These are phyloP conservation scores for Hyperoplus immaculatus DNA, from an alignment of 2,797 vertebrate species.

Conservation along the genomic window DNA sequence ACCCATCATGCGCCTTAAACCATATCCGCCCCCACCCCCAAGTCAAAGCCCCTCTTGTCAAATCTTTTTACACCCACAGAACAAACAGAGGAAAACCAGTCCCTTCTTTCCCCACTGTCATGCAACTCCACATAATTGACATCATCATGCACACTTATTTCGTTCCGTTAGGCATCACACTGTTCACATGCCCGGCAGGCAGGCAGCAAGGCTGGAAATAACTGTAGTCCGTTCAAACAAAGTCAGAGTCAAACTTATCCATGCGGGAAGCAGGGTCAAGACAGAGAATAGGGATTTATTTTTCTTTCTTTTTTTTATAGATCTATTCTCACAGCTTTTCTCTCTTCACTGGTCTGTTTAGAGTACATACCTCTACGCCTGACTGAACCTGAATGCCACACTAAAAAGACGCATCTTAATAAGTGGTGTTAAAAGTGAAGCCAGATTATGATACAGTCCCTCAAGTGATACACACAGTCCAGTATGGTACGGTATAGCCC, in stretches of 20 bases:
- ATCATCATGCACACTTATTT: conserved; percentile 74
- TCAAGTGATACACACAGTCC: background rate
- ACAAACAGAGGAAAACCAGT: conserved; percentile 60
- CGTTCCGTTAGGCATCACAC: conserved; percentile 45
- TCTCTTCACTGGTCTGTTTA: background rate
- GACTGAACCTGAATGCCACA: conserved; percentile 39
- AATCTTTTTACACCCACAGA: conserved; percentile 58
- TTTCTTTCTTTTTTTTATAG: background rate
- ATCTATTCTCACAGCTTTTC: background rate
- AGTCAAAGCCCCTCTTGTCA: conserved; percentile 26
- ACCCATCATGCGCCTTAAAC: conserved; percentile 56
- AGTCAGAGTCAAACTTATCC: conserved; percentile 67
- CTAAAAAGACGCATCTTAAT: conserved; percentile 36
- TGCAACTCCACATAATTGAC: conserved; percentile 74
- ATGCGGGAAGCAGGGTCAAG: conserved; percentile 72
- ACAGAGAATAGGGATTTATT: conserved; percentile 56
- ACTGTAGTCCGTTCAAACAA: conserved; percentile 47
- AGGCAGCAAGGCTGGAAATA: conserved; percentile 56
- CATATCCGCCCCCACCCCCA: conserved; percentile 22
- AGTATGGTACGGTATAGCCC: background rate
- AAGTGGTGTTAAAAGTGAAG: conserved; percentile 43
- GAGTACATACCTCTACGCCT: conserved; percentile 65
- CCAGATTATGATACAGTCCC: conserved; percentile 15
- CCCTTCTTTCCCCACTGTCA: conserved; percentile 63
- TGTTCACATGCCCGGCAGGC: conserved; percentile 71